These are phyloP conservation scores for Phasianus colchicus DNA, from an alignment of 2,113 vertebrate genomes.

Conservation along the genomic window DNA sequence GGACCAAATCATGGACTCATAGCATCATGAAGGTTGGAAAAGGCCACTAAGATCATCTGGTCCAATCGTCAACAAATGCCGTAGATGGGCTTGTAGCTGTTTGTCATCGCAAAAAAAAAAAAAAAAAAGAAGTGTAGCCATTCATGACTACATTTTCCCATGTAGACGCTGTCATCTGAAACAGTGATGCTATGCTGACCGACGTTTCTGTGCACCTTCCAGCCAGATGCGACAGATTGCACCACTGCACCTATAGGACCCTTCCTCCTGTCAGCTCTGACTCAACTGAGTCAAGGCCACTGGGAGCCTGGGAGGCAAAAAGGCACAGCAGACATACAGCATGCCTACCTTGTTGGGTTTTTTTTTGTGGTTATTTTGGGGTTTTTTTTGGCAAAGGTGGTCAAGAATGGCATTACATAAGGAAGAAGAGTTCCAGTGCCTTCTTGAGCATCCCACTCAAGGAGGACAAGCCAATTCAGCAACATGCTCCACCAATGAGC, in stretches of 20 bases:
- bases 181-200: fast-evolving
- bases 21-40: too few relatives aligned
- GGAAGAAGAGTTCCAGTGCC: not conserved
- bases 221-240: not conserved
- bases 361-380: too few relatives aligned
- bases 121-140: not conserved
- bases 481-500: not conserved
- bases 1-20: not conserved
- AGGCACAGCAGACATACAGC: fast-evolving
- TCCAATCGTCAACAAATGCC: not conserved
- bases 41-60: too few relatives aligned
- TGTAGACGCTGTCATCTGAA: fast-evolving
- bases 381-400: not conserved
- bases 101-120: not conserved
- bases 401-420: not conserved
- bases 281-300: not conserved
- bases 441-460: not conserved
- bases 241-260: not conserved
- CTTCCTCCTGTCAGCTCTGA: not conserved
- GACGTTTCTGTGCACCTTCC: not conserved
- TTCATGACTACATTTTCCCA: not conserved
- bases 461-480: not conserved
- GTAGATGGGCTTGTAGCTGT: not conserved
- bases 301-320: not conserved
- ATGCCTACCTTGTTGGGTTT: not conserved